Conservation (phyloP, 2,888 invertebrate genomes). For the Eilema griseolum region DNA sequence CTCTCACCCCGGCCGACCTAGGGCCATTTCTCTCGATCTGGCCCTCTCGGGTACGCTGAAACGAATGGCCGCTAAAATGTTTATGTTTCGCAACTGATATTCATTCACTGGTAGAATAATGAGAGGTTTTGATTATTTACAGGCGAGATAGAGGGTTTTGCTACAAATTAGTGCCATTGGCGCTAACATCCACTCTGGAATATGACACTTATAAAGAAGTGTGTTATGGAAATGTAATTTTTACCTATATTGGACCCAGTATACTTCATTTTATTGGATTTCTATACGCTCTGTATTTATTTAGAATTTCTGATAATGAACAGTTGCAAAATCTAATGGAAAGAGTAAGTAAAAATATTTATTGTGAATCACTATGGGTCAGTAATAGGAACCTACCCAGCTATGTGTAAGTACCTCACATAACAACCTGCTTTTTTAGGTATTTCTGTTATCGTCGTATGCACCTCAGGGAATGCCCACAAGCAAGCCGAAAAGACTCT, state of each 20-base stretch:
- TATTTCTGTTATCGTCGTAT: slow-evolving; percentile 91
- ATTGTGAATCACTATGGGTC: not conserved
- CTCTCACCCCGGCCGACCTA: no score
- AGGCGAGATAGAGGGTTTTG: slow-evolving; percentile 92
- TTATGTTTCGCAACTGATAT: not conserved
- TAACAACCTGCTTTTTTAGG: slow-evolving; percentile 69
- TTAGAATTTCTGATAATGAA: slow-evolving; percentile 92
- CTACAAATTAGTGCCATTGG: slow-evolving; percentile 84
- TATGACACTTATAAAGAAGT: slow-evolving; percentile 86
- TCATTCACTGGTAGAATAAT: not conserved
- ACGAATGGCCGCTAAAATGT: not conserved
- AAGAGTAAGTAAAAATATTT: slow-evolving; percentile 82
- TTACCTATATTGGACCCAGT: slow-evolving; percentile 92
- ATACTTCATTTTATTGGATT: slow-evolving; percentile 91
- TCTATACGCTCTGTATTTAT: slow-evolving; percentile 90
- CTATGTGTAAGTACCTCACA: not conserved
- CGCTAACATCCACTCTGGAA: slow-evolving; percentile 75
- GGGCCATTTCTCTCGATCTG: no score
- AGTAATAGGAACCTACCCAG: not conserved
- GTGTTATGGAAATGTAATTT: slow-evolving; percentile 90
- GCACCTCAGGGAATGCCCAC: slow-evolving; percentile 88
- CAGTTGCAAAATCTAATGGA: slow-evolving; percentile 94
- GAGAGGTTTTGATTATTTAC: slow-evolving; percentile 34
- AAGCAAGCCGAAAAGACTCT: slow-evolving; percentile 89
- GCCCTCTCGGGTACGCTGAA: not conserved